Evolutionary conservation across 2,113 vertebrate species (phyloP).

Genomic region (Rhinolophus ferrumequinum): DNA sequence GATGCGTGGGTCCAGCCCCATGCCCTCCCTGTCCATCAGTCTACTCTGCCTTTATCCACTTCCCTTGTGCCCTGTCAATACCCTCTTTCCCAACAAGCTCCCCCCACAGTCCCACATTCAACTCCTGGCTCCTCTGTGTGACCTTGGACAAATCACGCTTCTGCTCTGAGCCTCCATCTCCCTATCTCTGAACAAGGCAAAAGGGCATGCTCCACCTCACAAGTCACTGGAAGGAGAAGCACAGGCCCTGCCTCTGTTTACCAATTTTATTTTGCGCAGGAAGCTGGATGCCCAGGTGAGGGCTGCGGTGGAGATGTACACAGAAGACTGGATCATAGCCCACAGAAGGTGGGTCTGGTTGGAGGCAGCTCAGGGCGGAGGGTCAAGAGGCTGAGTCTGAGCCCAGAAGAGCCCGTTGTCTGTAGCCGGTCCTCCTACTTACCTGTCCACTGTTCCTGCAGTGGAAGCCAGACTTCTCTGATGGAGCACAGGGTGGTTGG

Average conservation of each 20-base stretch:
- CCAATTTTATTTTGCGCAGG: constrained; percentile 77
- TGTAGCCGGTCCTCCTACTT: neutral
- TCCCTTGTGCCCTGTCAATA: accelerated
- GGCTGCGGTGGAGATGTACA: constrained; percentile 92
- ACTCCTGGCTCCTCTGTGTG: neutral
- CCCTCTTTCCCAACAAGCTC: neutral
- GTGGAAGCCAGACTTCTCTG: too few species aligned
- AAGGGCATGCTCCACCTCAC: neutral
- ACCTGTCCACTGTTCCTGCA: neutral
- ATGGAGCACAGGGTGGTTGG: neutral
- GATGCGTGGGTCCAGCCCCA: constrained; percentile 82
- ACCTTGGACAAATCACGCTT: neutral
- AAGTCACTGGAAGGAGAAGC: neutral
- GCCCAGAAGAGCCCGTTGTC: neutral
- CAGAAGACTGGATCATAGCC: constrained; percentile 94
- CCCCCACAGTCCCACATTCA: neutral
- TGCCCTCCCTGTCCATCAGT: accelerated
- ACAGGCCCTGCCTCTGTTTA: neutral
- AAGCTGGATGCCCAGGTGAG: constrained; percentile 91
- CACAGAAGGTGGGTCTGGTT: constrained; percentile 89
- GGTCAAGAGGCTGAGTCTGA: neutral
- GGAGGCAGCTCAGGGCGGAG: neutral
- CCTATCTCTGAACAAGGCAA: neutral
- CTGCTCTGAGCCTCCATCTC: neutral
- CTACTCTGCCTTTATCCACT: neutral